Conservation (phyloP, 2,888 invertebrate species). For the Himalopsyche kuldschensis region DNA sequence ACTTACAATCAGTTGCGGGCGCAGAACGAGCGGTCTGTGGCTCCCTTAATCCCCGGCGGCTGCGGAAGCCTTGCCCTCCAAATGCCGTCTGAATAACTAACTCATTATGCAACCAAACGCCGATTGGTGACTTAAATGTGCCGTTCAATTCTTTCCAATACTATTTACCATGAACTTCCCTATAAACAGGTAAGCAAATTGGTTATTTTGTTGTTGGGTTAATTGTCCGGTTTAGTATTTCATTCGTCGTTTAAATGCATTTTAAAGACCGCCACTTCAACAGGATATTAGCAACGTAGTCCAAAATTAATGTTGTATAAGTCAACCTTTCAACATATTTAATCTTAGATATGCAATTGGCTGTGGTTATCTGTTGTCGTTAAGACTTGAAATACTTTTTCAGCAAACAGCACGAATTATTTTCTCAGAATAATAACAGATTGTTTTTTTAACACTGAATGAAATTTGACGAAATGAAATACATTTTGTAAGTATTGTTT, state of each 20-base stretch:
- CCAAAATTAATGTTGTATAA: too few relatives aligned
- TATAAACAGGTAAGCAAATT: not conserved
- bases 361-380: too few relatives aligned
- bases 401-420: too few relatives aligned
- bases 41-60: slow-evolving; percentile 12
- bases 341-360: too few relatives aligned
- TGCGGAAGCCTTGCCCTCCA: slow-evolving; percentile 10
- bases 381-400: too few relatives aligned
- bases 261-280: too few relatives aligned
- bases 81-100: slow-evolving; percentile 9
- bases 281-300: too few relatives aligned
- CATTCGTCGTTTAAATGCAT: not conserved
- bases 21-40: slow-evolving; percentile 37
- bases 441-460: too few relatives aligned
- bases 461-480: too few relatives aligned
- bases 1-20: slow-evolving; percentile 39
- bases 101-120: slow-evolving; percentile 24
- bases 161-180: not conserved
- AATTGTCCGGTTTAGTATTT: not conserved
- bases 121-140: slow-evolving; percentile 23
- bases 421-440: too few relatives aligned
- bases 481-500: too few relatives aligned
- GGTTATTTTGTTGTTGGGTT: not conserved
- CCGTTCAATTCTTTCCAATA: slow-evolving; percentile 7
- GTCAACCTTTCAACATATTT: too few relatives aligned